Conservation (phyloP, 2,797 vertebrate species). For the Macroramphosus scolopax region DNA sequence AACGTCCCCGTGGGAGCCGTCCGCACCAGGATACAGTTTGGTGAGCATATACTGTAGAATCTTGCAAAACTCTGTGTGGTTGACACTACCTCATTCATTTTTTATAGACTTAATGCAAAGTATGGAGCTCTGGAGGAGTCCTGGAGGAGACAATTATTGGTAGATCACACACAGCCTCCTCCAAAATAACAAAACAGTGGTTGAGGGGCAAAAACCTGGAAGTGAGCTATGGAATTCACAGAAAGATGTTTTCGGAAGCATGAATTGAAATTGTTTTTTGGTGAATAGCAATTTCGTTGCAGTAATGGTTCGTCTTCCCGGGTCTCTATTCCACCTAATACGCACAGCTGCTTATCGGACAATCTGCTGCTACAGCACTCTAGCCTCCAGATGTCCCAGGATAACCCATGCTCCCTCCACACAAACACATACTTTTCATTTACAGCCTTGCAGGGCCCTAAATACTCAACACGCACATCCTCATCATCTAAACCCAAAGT, state of each 20-base stretch:
- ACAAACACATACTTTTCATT: slow-evolving; percentile 50
- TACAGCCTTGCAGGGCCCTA: slow-evolving; percentile 30
- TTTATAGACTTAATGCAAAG: neutral
- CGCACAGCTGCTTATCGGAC: slow-evolving; percentile 74
- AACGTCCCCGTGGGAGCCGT: slow-evolving; percentile 84
- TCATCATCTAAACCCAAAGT: neutral
- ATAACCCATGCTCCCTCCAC: slow-evolving; percentile 53
- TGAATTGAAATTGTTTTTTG: slow-evolving; percentile 22
- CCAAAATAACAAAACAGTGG: neutral
- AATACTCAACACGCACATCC: slow-evolving; percentile 7
- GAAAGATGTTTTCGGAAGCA: slow-evolving; percentile 34
- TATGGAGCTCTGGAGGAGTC: neutral
- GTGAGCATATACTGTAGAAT: slow-evolving; percentile 75
- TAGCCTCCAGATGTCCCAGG: slow-evolving; percentile 70
- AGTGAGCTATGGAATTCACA: slow-evolving; percentile 17
- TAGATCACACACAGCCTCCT: neutral
- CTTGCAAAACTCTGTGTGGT: slow-evolving; percentile 1
- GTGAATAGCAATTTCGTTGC: slow-evolving; percentile 17
- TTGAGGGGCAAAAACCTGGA: neutral
- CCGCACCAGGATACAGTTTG: slow-evolving; percentile 91
- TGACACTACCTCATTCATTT: slow-evolving; percentile 9
- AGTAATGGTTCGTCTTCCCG: slow-evolving; percentile 64
- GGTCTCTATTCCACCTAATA: slow-evolving; percentile 50
- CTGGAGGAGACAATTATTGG: neutral
- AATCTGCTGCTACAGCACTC: slow-evolving; percentile 72